Evolutionary conservation across 1,140 invertebrate genomes (phyloP), one percentile per base, ranked within the genome.

Genomic region (Polypedilum vanderplanki): DNA sequence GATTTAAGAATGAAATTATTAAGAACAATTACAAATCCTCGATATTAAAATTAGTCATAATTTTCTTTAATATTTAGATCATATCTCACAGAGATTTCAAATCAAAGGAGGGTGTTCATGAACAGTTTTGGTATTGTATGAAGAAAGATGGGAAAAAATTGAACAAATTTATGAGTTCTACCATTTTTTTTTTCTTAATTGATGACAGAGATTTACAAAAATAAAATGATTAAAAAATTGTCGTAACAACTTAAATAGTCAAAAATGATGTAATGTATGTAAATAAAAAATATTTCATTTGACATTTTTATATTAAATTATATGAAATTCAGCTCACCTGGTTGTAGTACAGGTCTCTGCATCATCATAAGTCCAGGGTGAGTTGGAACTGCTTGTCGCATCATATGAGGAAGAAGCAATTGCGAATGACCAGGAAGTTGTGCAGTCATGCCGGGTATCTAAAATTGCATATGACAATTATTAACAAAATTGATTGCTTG

Each of bases 301-400:
- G 65, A 70, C 64, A 67, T 9, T 70, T 22, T 18, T 18, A 70
- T 70, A 18, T 22, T 20, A 20, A 73, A 15, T 64, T 40, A 40
- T 41, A 73, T 73, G 15, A n/a, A 41, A 7, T 12, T n/a, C 24
- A 80, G 88, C 87, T 85, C 86, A 91, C 90, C 89, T 87, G 90
- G 88, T 77, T 89, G 89, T 83, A 91, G 86, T 80, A 87, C 80
- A 81, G 89, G 87, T 79, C 85, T 87, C 78, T 87, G 88, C 80
- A 91, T 87, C 86, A 92, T 86, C 85, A 93, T 89, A 85, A 90
- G 88, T 80, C 87, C 87, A 80, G 90, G 90, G 76, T 86, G 89
- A 57, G 88, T 84, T 73, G 88, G 85, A 86, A 90, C 88, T 74
- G 85, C 83, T 3, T 87, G 87, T 77, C 88, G 83, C 83, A 89